Evolutionary conservation across 2,888 invertebrate genomes (phyloP).

Genomic region (Agrochola lychnidis): DNA sequence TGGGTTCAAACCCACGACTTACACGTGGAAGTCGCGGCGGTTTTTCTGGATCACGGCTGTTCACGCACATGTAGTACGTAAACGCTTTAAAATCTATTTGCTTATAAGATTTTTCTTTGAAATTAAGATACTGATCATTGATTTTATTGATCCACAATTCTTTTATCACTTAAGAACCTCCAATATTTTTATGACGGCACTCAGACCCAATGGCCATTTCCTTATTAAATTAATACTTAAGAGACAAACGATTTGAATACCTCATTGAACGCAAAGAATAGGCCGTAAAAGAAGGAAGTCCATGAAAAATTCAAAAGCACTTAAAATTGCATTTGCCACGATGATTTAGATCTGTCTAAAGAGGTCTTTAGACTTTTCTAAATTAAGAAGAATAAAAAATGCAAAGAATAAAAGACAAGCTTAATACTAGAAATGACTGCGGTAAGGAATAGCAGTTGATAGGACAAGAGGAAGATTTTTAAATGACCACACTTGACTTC

Average conservation of each 20-base stretch:
- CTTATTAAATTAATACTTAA: conserved; percentile 51
- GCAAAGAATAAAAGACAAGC: too few species aligned
- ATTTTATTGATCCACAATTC: conserved; percentile 23
- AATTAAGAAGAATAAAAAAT: background rate
- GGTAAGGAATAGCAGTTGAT: background rate
- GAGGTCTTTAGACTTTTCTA: background rate
- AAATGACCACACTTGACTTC: too few species aligned
- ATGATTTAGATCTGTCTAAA: conserved; percentile 19
- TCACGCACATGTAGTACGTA: background rate
- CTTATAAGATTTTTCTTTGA: background rate
- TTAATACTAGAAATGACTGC: background rate
- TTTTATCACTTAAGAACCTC: conserved; percentile 15
- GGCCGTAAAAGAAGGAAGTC: conserved; percentile 38
- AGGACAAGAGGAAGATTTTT: too few species aligned
- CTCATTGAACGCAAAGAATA: conserved; percentile 53
- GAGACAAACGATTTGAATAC: conserved; percentile 56
- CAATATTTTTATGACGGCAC: conserved; percentile 38
- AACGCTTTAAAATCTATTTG: background rate
- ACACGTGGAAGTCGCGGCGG: background rate
- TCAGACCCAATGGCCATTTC: conserved; percentile 45
- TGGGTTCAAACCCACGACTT: background rate
- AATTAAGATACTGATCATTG: background rate
- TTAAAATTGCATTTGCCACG: conserved; percentile 26
- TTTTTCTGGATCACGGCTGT: background rate
- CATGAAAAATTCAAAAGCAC: conserved; percentile 26